Conservation (phyloP, 1,140 invertebrate species). For the Spodoptera litura region DNA sequence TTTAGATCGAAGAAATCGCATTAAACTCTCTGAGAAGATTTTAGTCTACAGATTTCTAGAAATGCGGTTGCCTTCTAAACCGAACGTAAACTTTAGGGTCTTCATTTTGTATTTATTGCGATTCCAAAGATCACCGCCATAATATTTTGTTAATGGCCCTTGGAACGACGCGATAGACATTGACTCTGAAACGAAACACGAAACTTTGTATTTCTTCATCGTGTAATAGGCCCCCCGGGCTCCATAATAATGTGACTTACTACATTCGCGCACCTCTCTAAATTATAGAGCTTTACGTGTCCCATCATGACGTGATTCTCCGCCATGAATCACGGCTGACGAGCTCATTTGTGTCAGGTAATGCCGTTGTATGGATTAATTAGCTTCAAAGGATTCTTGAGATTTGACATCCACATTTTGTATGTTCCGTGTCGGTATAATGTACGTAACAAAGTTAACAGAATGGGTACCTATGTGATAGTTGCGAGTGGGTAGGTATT, state of each 20-base stretch:
- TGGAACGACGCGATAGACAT: constrained; percentile 31
- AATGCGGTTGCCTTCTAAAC: constrained; percentile 15
- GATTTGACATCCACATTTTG: constrained; percentile 25
- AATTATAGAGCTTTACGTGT: constrained; percentile 45
- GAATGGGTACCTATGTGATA: constrained; percentile 3
- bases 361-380: constrained; percentile 34
- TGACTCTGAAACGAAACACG: constrained; percentile 19
- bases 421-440: constrained; percentile 25
- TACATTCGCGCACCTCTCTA: constrained; percentile 35
- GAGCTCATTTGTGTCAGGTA: constrained; percentile 40
- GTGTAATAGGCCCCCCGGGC: constrained; percentile 27
- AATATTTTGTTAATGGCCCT: constrained; percentile 35
- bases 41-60: constrained; percentile 15
- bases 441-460: constrained; percentile 24
- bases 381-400: constrained; percentile 43
- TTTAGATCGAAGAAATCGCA: constrained; percentile 13
- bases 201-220: constrained; percentile 31
- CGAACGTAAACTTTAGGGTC: constrained; percentile 58
- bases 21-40: constrained; percentile 19
- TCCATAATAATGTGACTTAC: constrained; percentile 30
- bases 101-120: constrained; percentile 34
- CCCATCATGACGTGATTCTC: constrained; percentile 43
- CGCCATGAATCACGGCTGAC: constrained; percentile 41
- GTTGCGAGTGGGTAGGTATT: constrained; percentile 11
- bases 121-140: constrained; percentile 29